Base-by-base conservation (phyloP, 2,888 invertebrate genomes). In the Hirtodrosophila confusa region DNA sequence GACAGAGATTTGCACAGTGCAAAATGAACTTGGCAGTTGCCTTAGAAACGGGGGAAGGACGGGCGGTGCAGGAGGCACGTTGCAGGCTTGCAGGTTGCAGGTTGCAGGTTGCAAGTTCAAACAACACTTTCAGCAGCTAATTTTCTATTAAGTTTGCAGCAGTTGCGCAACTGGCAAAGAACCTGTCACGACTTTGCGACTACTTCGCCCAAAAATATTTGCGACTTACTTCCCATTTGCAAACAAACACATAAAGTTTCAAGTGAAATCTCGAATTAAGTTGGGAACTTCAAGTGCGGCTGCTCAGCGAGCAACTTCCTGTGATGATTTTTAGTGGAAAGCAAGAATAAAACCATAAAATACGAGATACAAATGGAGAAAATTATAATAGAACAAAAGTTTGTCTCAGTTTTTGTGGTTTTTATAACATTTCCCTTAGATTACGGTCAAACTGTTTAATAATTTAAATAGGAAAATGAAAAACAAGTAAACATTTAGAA, bases 21-120 rank as follows among this genome's bases (percentile, higher is more conserved):
- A 57, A 84, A 86, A 75, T 75, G 64, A 84, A 86, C 67, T 87
- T 87, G 85, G 69, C 82, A 78, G 61, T 68, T 67, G 45, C 41
- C 24, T 24, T 17, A 47, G 27, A 40, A 70, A 39, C 35, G 23
- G 37, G 24, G 41, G 5, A 27, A 27, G 27, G 27, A 27, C 27
- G 6, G 27, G 27, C 17, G 17, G 27, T 27, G 47, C 39, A 54
- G 8, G 45, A 41, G 27, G 45, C 63, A 36, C 10, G 10, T 39
- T 39, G 40, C 37, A 24, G 31, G 37, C 40, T 39, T 39, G 40
- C 37, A 24, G 31, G 37, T 45, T 51, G 58, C 58, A 71, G 41
- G 66, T 76, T 51, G 55, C 74, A 55, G 44, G 66, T 66, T 48
- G 58, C 76, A 61, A 79, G 76, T 80, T 73, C 68, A 74, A 79